Evolutionary conservation across 2,888 invertebrate species (phyloP).

Genomic region (Diarsia mendica): DNA sequence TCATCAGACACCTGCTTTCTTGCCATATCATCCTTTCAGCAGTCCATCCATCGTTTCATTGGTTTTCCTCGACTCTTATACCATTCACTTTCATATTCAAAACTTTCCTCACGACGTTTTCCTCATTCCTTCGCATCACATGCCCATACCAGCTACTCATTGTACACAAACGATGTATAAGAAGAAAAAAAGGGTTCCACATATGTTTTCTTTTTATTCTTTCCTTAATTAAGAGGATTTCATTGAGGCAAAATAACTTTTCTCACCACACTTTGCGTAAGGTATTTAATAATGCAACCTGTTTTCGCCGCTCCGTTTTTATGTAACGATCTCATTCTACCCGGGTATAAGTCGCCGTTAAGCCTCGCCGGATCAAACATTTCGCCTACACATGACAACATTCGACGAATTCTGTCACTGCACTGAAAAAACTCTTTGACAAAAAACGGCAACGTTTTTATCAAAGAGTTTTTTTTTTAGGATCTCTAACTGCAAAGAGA

Average conservation of each 20-base stretch:
- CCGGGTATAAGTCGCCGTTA: constrained; percentile 24
- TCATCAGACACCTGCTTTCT: too few species aligned
- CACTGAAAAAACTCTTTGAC: not conserved
- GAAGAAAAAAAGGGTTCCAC: not conserved
- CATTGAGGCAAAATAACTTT: constrained; percentile 27
- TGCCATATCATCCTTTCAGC: too few species aligned
- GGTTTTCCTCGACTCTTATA: too few species aligned
- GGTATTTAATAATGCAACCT: constrained; percentile 56
- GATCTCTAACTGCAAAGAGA: not conserved
- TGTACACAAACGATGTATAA: not conserved
- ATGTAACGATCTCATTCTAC: constrained; percentile 51
- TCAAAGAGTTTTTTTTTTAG: not conserved
- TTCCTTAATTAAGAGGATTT: constrained; percentile 34
- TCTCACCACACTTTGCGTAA: constrained; percentile 33
- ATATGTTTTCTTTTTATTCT: constrained; percentile 2
- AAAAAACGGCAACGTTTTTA: not conserved
- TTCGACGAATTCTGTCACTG: constrained; percentile 15
- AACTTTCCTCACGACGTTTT: too few species aligned
- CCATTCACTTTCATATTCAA: too few species aligned
- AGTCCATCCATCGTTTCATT: too few species aligned
- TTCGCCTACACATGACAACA: constrained; percentile 19
- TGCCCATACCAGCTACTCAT: not conserved
- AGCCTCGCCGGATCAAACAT: constrained; percentile 28
- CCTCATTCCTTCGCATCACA: too few species aligned
- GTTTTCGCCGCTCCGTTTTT: constrained; percentile 49